These are phyloP conservation scores for Himantopus leucocephalus DNA, from an alignment of 2,113 vertebrate species.

Conservation along the genomic window DNA sequence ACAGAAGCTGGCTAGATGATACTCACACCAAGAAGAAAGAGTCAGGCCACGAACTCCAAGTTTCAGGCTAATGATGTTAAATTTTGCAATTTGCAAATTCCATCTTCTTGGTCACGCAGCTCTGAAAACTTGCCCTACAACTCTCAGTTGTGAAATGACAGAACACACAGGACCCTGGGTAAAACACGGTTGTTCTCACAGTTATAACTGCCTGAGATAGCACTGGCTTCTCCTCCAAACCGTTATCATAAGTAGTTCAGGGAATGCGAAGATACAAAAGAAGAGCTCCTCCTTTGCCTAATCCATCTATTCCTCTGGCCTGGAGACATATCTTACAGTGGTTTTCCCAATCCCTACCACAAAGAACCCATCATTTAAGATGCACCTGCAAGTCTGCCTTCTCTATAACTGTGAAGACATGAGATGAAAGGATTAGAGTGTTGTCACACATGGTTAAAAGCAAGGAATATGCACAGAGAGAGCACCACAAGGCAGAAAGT, in stretches of 20 bases:
- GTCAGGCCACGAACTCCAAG: neutral
- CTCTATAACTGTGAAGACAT: neutral
- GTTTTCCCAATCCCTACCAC: neutral
- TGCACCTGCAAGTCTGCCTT: neutral
- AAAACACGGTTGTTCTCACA: neutral
- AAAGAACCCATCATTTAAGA: neutral
- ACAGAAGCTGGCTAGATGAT: neutral
- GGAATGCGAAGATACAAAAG: neutral
- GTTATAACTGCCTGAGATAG: neutral
- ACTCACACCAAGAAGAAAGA: neutral
- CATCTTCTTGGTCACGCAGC: neutral
- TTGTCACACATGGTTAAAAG: neutral
- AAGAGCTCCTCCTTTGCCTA: neutral
- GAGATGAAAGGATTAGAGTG: neutral
- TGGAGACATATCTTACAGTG: neutral
- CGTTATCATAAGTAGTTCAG: neutral
- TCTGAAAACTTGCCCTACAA: neutral
- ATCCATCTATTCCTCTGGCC: neutral
- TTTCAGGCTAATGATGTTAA: neutral
- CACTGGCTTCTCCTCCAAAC: neutral
- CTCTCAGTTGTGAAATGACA: neutral
- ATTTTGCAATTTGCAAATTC: neutral
- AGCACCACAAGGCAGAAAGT: neutral
- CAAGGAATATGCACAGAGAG: neutral
- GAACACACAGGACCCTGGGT: neutral